Base-by-base conservation (phyloP, 2,888 invertebrate genomes). In the Campoplex nolae region DNA sequence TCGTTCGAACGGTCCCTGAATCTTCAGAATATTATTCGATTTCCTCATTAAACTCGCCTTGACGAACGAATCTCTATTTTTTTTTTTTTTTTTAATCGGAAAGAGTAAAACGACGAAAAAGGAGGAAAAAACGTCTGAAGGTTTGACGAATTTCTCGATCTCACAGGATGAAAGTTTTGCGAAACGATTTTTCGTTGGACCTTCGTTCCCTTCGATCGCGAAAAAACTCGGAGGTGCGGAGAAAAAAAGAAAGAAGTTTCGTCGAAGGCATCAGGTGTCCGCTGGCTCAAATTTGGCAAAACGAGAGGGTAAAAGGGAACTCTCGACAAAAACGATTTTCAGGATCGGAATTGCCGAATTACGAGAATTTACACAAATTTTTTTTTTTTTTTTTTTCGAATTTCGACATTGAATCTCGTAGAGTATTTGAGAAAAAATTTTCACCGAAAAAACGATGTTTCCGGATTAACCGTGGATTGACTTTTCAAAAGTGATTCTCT, bases 91-190 rank as follows among this genome's bases (percentile, higher is more conserved):
- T 23, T 23, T 23, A 23, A 23, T 23, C 23, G 23, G 23, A 23
- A 23, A 23, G 23, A 23, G 23, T 23, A 23, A 23, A 23, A 23
- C 23, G 23, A 23, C 23, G 38, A 38, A 38, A 3, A 38, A 16
- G 32, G 2, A 16, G 13, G 6, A 58, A 51, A 28, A 65, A 3
- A 62, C 54, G 75, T 75, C 81, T 67, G 45, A 8, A 62, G 62
- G 68, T 38, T 62, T 88, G 86, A 88, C 86, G 88, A 89, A 89
- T 90, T 89, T 51, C 79, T 83, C 85, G 83, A 87, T 84, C 89
- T 88, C 83, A 62, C 85, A 80, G 81, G 84, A 84, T 74, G 81
- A 84, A 71, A 83, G 75, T 67, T 67, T 79, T 75, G 45, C 62
- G 58, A 74, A 82, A 82, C 85, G 84, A 87, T 89, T 89, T 88